Percentiles rank a stretch among this genome's conserved stretches.
These are phyloP conservation scores for Hyaena hyaena DNA, from an alignment of 2,113 vertebrate genomes.

Conservation along the genomic window DNA sequence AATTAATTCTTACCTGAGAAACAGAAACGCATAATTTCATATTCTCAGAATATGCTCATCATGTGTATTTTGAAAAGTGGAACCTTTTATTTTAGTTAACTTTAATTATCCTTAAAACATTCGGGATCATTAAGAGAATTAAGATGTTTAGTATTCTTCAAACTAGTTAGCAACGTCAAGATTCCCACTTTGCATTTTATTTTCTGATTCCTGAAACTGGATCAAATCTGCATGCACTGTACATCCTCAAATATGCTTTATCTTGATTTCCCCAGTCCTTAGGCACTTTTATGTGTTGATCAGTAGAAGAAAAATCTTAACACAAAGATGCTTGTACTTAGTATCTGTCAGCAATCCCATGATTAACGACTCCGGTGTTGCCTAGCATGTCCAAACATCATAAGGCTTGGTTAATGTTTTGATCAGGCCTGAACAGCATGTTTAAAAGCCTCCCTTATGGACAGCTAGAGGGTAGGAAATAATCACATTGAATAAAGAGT, in stretches of 20 bases:
- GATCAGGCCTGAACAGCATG: slow-evolving; percentile 78
- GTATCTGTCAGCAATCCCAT: slow-evolving; percentile 78
- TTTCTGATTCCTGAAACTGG: slow-evolving; percentile 70
- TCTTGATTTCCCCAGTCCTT: slow-evolving; percentile 8
- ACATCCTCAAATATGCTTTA: slow-evolving; percentile 63
- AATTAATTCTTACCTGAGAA: slow-evolving; percentile 76
- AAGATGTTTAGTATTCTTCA: slow-evolving; percentile 74
- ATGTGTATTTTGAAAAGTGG: slow-evolving; percentile 49
- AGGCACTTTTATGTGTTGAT: slow-evolving; percentile 62
- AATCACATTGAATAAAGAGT: slow-evolving; percentile 85
- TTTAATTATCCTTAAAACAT: slow-evolving; percentile 70
- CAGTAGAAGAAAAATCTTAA: slow-evolving; percentile 69
- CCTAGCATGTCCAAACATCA: slow-evolving; percentile 82
- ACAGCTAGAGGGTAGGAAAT: slow-evolving; percentile 86
- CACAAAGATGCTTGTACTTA: slow-evolving; percentile 73
- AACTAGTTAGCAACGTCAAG: slow-evolving; percentile 52
- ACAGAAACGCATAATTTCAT: slow-evolving; percentile 63
- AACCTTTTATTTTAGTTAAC: slow-evolving; percentile 37
- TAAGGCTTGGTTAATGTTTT: slow-evolving; percentile 82
- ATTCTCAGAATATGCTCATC: slow-evolving; percentile 59
- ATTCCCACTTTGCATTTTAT: slow-evolving; percentile 63
- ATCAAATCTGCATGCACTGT: slow-evolving; percentile 66
- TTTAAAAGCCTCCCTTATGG: slow-evolving; percentile 79
- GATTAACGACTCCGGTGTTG: slow-evolving; percentile 79
- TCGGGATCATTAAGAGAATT: slow-evolving; percentile 70